Conservation (phyloP, 1,140 invertebrate genomes). For the Panagrolaimus sp. region DNA sequence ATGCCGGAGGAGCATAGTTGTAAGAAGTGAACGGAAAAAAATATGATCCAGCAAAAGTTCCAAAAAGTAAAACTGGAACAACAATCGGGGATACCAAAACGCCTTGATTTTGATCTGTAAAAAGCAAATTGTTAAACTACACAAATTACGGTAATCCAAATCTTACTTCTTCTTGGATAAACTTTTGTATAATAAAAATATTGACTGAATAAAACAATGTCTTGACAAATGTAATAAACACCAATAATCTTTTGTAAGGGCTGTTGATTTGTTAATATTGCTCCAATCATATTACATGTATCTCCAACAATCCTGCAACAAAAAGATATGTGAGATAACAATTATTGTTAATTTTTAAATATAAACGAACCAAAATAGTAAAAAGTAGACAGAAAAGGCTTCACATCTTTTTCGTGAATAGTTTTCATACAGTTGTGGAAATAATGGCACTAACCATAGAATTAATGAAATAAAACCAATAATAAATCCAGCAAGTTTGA, state of each 20-base stretch:
- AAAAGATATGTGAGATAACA: background rate
- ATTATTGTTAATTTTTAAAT: constrained; percentile 15
- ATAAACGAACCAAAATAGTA: constrained; percentile 44
- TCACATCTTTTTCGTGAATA: constrained; percentile 47
- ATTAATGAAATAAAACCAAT: constrained; percentile 46
- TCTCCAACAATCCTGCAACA: constrained; percentile 51
- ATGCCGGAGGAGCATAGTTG: too few relatives aligned
- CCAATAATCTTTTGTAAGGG: constrained; percentile 58
- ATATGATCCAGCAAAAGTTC: constrained; percentile 30
- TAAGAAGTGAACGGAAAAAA: background rate
- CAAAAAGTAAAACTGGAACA: constrained; percentile 45
- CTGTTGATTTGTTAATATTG: constrained; percentile 57
- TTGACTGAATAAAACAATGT: constrained; percentile 51
- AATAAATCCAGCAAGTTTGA: constrained; percentile 42
- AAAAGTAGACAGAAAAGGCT: constrained; percentile 46
- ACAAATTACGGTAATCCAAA: constrained; percentile 17
- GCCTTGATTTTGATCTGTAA: constrained; percentile 5
- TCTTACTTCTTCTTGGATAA: constrained; percentile 43
- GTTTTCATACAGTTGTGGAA: constrained; percentile 51
- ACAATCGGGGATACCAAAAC: constrained; percentile 29
- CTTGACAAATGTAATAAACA: constrained; percentile 59
- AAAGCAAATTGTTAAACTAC: background rate
- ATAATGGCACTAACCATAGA: constrained; percentile 44
- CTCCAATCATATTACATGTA: constrained; percentile 58
- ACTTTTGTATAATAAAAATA: constrained; percentile 53